Conservation (phyloP, 2,113 vertebrate genomes). For the Lycaon pictus region DNA sequence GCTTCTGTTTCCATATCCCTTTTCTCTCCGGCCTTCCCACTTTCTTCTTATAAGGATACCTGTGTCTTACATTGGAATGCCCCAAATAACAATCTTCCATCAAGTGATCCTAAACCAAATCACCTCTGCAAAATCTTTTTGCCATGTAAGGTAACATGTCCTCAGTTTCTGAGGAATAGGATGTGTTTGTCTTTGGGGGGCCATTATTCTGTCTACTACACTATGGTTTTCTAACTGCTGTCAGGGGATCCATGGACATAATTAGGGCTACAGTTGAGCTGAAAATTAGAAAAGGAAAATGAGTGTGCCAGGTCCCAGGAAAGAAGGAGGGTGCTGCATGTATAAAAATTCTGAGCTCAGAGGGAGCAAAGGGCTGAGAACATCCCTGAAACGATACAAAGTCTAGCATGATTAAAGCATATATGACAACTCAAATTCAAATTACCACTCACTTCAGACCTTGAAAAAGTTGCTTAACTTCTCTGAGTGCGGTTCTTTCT, state of each 20-base stretch:
- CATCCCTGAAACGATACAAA: background rate
- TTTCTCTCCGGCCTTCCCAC: background rate
- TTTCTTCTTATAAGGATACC: background rate
- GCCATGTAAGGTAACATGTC: background rate
- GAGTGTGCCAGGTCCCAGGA: background rate
- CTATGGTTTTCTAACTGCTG: background rate
- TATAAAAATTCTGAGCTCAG: background rate
- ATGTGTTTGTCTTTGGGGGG: background rate
- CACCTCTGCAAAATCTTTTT: background rate
- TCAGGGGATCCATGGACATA: background rate
- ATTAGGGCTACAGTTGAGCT: background rate
- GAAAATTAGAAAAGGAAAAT: background rate
- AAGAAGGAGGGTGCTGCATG: background rate
- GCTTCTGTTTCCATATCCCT: background rate
- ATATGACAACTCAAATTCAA: background rate
- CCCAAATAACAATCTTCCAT: background rate
- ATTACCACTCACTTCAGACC: background rate
- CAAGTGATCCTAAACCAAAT: background rate
- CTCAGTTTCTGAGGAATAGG: background rate
- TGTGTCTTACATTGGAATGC: background rate
- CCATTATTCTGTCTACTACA: background rate
- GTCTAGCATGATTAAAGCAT: background rate
- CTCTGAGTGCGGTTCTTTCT: background rate
- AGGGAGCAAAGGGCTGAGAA: background rate
- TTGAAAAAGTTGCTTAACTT: background rate